Base-by-base conservation (phyloP, 2,888 invertebrate species). In the Calameuta pallipes region DNA sequence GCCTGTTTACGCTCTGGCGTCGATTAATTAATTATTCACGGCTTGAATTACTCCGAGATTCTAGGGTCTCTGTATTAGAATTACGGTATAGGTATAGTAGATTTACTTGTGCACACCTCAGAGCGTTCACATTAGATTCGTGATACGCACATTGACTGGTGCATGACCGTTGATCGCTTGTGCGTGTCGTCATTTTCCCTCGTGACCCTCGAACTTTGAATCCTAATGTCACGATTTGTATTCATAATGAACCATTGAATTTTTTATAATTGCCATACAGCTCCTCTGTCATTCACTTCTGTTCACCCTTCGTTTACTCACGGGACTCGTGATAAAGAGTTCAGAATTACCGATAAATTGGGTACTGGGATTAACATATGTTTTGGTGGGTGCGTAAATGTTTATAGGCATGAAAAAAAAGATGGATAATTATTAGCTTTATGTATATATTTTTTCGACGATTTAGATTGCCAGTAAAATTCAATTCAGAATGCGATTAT, bases 191-290 rank as follows among this genome's bases (percentile, higher is more conserved):
- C 56, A 23, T 56, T 56, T 56, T 56, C 56, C 23, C 56, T 56
- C 2, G 56, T 56, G 56, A 56, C 56, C 9, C 56, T 15, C 23
- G 2, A 15, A 71, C 71, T 34, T 34, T 71, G 71, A 56, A 33
- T 34, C 85, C 86, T 87, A 86, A 87, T 87, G 84, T 84, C 84
- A 81, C 87, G 82, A 87, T 87, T 84, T 86, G 85, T 87, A 87
- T 87, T 87, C 87, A 85, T 83, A 83, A 83, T 84, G 85, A 85
- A 84, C 82, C 81, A 82, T 85, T 85, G 85, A 85, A 87, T 86
- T 86, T 87, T 87, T 76, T 78, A 82, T 75, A n/a, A 34, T 30
- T 73, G 75, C 31, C 69, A 70, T 37, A 23, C 56, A 56, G 34
- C 15, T 69, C 68, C 76, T 76, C 23, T 23, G 23, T 56, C 56